A percentile compares a stretch with the other conserved stretches of the same genome.
Evolutionary conservation across 1,140 invertebrate species (phyloP).

Genomic region (Penaeus vannamei): DNA sequence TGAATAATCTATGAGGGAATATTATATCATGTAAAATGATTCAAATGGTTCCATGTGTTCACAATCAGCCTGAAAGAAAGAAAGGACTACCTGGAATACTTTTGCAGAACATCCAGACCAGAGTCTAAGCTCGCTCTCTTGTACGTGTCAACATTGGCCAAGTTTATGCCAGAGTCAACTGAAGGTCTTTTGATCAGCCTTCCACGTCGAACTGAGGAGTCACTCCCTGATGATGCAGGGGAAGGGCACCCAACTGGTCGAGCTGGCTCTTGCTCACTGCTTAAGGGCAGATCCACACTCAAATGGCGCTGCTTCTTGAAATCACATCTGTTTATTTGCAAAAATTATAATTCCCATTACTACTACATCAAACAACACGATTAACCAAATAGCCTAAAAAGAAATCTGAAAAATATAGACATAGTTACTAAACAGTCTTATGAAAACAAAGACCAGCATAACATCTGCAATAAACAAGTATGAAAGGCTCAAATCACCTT

Average conservation of each 20-base stretch:
- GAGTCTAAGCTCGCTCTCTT: conserved; percentile 71
- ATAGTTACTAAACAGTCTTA: no score
- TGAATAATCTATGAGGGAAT: not conserved
- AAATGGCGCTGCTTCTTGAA: conserved; percentile 73
- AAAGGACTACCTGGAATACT: conserved; percentile 71
- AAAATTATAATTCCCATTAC: not conserved
- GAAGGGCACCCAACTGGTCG: conserved; percentile 70
- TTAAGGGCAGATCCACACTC: conserved; percentile 69
- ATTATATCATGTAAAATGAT: no score
- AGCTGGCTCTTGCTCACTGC: conserved; percentile 55
- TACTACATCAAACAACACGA: not conserved
- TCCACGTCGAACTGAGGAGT: conserved; percentile 55
- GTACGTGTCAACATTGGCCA: conserved; percentile 70
- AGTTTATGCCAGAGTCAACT: conserved; percentile 87
- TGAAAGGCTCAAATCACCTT: conserved; percentile 41
- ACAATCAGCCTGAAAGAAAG: no score
- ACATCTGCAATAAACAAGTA: not conserved
- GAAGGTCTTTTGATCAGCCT: conserved; percentile 83
- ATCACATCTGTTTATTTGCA: conserved; percentile 71
- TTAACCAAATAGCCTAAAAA: no score
- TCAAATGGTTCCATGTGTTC: no score
- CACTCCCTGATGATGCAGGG: conserved; percentile 70
- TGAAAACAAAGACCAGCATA: conserved; percentile 35
- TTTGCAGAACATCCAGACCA: conserved; percentile 67
- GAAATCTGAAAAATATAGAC: no score